Conservation (phyloP, 2,113 vertebrate species). For the Bubo scandiacus region DNA sequence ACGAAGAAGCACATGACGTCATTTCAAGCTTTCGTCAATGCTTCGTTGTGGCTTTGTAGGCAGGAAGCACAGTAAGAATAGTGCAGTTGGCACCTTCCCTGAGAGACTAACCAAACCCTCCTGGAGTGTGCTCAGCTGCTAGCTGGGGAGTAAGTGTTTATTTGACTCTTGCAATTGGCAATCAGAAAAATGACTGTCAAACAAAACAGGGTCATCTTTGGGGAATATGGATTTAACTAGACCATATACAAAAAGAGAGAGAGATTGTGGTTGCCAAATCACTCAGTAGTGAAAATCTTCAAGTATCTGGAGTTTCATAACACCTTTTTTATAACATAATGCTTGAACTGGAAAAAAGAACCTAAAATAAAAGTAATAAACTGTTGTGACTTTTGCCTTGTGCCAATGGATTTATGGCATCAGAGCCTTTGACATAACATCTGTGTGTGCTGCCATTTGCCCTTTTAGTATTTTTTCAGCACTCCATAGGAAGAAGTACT, state of each 20-base stretch:
- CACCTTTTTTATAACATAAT: background rate
- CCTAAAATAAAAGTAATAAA: constrained; percentile 6
- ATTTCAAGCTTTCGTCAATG: background rate
- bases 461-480: constrained; percentile 52
- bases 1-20: background rate
- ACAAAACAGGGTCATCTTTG: background rate
- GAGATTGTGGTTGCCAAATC: background rate
- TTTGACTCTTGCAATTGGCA: background rate
- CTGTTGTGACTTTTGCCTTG: background rate
- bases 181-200: background rate
- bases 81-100: background rate
- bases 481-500: constrained; percentile 38
- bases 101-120: background rate
- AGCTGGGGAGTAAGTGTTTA: background rate
- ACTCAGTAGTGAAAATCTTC: background rate
- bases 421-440: background rate
- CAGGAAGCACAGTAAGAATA: constrained; percentile 23
- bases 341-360: constrained; percentile 10
- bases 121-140: background rate
- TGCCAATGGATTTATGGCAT: constrained; percentile 50
- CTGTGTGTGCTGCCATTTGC: constrained; percentile 27
- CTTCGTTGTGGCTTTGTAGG: background rate
- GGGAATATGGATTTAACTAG: background rate
- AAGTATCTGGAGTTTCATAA: background rate
- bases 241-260: background rate